Evolutionary conservation across 2,113 vertebrate species (phyloP).

Genomic region (Vombatus ursinus): DNA sequence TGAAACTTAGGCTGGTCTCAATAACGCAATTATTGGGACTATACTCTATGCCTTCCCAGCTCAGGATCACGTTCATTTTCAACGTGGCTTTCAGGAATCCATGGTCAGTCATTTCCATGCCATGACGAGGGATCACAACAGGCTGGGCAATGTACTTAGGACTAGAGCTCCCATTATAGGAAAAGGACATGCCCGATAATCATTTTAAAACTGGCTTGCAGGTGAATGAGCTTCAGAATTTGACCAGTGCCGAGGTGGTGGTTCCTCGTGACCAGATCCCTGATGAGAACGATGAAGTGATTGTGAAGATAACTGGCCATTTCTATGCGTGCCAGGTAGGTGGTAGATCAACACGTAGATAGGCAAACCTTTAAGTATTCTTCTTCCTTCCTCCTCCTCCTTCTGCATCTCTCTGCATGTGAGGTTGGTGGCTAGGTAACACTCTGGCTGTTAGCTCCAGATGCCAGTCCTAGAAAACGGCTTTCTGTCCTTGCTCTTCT

Average conservation of each 20-base stretch:
- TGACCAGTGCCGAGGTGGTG: constrained; percentile 98
- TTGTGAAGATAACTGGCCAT: constrained; percentile 99
- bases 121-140: background rate
- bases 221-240: constrained; percentile 99
- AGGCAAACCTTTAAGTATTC: background rate
- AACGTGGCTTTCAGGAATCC: background rate
- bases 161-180: background rate
- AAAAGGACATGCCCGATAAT: background rate
- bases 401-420: background rate
- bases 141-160: background rate
- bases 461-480: background rate
- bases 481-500: background rate
- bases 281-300: constrained; percentile 98
- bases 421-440: background rate
- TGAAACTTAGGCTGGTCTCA: background rate
- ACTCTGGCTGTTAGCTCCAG: background rate
- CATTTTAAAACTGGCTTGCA: constrained; percentile 69
- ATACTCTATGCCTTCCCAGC: background rate
- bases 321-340: constrained; percentile 99
- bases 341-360: background rate
- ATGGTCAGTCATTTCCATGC: background rate
- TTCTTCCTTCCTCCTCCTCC: background rate
- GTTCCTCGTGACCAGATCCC: constrained; percentile 98
- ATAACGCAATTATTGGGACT: background rate
- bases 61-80: background rate